phyloP scores from a whole-genome alignment of 2,888 invertebrate species.

The Heliconius ismenius region DNA sequence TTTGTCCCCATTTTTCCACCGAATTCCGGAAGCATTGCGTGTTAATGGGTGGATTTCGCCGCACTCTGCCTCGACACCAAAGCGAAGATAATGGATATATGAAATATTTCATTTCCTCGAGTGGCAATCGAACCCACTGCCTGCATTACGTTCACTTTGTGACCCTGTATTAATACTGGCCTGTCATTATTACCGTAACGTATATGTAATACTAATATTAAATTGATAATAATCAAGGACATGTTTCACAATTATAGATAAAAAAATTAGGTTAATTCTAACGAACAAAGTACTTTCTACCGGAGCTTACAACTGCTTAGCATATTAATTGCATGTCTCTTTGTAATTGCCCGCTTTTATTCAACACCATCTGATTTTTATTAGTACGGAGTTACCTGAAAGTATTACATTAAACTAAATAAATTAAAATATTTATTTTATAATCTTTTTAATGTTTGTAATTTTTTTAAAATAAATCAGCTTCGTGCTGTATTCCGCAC shows the following conservation, averaged over 20 bases:
- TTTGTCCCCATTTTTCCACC: background rate
- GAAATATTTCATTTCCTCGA: background rate
- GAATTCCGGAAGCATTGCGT: background rate
- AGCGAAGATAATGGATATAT: background rate
- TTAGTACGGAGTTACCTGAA: background rate
- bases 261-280: background rate
- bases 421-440: background rate
- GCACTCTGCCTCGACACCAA: background rate
- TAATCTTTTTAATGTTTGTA: too few relatives aligned
- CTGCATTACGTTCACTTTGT: too few relatives aligned
- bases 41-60: too few relatives aligned
- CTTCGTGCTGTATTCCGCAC: too few relatives aligned
- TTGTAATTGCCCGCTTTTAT: constrained; percentile 23
- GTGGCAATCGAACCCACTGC: too few relatives aligned
- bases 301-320: constrained; percentile 18
- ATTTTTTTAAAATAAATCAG: too few relatives aligned
- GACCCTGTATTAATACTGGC: too few relatives aligned
- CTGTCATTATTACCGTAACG: too few relatives aligned
- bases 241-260: background rate
- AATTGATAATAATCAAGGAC: too few relatives aligned
- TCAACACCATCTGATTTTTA: constrained; percentile 15
- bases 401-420: background rate
- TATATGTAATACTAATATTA: too few relatives aligned
- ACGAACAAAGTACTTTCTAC: background rate
- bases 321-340: constrained; percentile 22